Evolutionary conservation across 2,888 invertebrate species (phyloP).

Genomic region (Pinctada fucata): DNA sequence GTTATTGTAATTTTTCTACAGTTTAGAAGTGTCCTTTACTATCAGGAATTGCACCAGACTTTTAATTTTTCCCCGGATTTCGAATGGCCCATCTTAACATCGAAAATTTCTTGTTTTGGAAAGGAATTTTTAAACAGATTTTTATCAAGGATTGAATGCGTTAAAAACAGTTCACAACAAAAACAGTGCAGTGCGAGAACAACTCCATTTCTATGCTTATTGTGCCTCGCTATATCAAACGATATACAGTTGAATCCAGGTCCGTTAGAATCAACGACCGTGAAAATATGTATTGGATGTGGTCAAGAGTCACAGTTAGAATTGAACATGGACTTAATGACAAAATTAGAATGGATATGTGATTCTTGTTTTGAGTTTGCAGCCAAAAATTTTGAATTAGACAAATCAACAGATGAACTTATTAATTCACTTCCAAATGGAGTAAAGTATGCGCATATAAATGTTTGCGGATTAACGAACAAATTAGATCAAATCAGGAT

Average conservation of each 20-base stretch:
- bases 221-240: constrained; percentile 5
- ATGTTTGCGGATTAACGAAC: constrained; percentile 15
- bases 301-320: not conserved
- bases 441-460: constrained; percentile 22
- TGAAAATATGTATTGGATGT: constrained; percentile 7
- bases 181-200: not conserved
- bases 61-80: not conserved
- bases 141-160: too few relatives aligned
- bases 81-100: not conserved
- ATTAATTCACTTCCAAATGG: constrained; percentile 18
- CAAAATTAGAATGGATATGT: constrained; percentile 22
- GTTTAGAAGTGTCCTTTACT: not conserved
- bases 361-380: constrained; percentile 9
- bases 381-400: constrained; percentile 5
- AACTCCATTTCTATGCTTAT: not conserved
- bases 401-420: constrained; percentile 12
- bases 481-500: constrained; percentile 26
- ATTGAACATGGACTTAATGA: not conserved
- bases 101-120: constrained; percentile 4
- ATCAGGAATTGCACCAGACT: not conserved
- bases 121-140: constrained; percentile 5
- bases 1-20: not conserved
- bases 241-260: constrained; percentile 11
- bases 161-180: too few relatives aligned
- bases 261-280: not conserved